Base-by-base conservation (phyloP, 2,888 invertebrate genomes). In the Keiferia lycopersicella region DNA sequence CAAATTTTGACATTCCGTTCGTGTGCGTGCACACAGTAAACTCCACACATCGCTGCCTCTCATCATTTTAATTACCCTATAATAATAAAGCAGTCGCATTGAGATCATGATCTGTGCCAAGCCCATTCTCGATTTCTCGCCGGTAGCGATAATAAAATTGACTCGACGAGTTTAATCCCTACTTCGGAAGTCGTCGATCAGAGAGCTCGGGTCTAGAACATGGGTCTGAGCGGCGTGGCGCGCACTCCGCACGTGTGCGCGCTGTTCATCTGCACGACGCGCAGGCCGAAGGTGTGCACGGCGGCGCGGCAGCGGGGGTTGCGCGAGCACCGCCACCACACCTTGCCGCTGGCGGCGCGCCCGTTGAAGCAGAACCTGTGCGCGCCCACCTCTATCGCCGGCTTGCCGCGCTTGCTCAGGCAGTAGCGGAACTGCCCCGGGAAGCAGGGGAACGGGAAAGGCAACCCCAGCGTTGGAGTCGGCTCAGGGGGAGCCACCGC, bases 301-400 rank as follows among this genome's bases (percentile, higher is more conserved):
- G 91, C 91, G 61, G 91, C 91, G 26, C 91, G 81, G 71, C 91
- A 91, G 39, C 91, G 88, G 0, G 91, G 91, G 74, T 91, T 91
- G 48, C 91, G 81, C 59, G 91, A 91, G 71, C 91, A 91, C 0
- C 91, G 84, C 91, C 91, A 91, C 91, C 91, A 91, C 39, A 91
- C 91, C 74, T 91, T 91, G 64, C 91, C 91, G 68, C 91, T 90
- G 30, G 91, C 91, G 6, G 91, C 91, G 57, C 91, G 87, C 6
- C 91, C 91, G 73, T 92, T 91, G 75, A 90, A 91, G 73, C 91
- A 92, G 72, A 92, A 92, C 68, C 91, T 81, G 74, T 91, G 91
- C 38, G 91, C 90, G 59, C 91, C 91, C 66, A 91, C 88, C 72
- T 91, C 91, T 66, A 92, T 91, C 38, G 91, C 91, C 39, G 89